Evolutionary conservation across 1,140 invertebrate species (phyloP).

Genomic region (Panulirus ornatus): DNA sequence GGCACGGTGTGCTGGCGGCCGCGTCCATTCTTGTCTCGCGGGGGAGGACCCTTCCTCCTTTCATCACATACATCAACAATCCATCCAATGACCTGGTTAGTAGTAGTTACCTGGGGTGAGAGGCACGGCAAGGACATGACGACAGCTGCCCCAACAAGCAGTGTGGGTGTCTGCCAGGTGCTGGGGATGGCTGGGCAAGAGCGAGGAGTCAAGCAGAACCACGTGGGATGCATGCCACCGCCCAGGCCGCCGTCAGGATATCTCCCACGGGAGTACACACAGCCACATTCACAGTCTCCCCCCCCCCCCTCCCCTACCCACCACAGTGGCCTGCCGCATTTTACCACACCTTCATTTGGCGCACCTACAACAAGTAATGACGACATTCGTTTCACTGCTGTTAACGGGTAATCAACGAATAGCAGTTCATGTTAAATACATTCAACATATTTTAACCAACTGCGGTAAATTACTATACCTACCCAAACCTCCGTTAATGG

Average conservation of each 20-base stretch:
- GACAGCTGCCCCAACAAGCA: not conserved
- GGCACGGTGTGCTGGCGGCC: constrained; percentile 63
- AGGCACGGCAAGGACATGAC: not conserved
- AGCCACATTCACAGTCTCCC: too few species aligned
- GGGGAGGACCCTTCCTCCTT: constrained; percentile 57
- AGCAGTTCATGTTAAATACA: too few species aligned
- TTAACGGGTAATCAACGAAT: too few species aligned
- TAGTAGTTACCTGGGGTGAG: not conserved
- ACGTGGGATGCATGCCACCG: constrained; percentile 65
- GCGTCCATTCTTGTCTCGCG: constrained; percentile 60
- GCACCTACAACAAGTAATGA: too few species aligned
- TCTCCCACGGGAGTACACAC: constrained; percentile 28
- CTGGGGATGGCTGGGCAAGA: not conserved
- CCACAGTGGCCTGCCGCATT: too few species aligned
- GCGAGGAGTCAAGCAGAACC: constrained; percentile 33
- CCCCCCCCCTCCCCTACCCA: too few species aligned
- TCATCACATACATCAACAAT: not conserved
- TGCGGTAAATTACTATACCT: too few species aligned
- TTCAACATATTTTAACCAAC: too few species aligned
- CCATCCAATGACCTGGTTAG: not conserved
- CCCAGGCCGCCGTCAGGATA: constrained; percentile 28
- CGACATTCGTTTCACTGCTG: too few species aligned
- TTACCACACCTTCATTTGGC: too few species aligned
- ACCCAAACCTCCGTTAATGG: too few species aligned
- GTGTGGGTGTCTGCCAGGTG: not conserved